A percentile compares a stretch with the other conserved stretches of the same genome.
Conservation (phyloP, 2,113 vertebrate species). For the Anarrhichthys ocellatus region DNA sequence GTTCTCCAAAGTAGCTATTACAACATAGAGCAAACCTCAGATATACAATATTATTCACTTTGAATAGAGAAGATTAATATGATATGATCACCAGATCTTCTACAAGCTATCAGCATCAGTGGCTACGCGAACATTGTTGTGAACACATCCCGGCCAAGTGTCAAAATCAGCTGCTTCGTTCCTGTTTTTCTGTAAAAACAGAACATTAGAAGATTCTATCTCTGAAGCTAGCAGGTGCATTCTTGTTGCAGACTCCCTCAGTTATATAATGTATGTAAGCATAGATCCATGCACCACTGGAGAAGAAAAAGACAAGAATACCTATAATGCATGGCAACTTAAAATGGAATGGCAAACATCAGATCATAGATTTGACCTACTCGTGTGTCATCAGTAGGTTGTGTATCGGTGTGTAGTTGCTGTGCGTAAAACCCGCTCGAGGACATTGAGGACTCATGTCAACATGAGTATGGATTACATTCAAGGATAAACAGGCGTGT, state of each 20-base stretch:
- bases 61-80: neutral
- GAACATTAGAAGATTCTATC: neutral
- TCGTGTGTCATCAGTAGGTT: slow-evolving; percentile 41
- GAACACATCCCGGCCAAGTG: slow-evolving; percentile 14
- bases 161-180: slow-evolving; percentile 31
- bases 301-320: neutral
- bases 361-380: slow-evolving; percentile 39
- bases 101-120: slow-evolving; percentile 14
- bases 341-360: neutral
- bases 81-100: neutral
- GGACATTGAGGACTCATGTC: slow-evolving; percentile 38
- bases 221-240: neutral
- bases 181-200: slow-evolving; percentile 27
- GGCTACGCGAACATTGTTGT: slow-evolving; percentile 26
- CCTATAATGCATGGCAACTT: neutral
- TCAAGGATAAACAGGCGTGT: neutral
- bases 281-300: neutral
- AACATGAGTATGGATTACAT: slow-evolving; percentile 38
- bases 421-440: slow-evolving; percentile 28
- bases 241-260: neutral
- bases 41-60: slow-evolving; percentile 20
- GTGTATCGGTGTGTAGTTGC: slow-evolving; percentile 26
- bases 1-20: neutral
- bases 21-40: neutral
- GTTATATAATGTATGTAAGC: neutral